These are phyloP conservation scores for Halictus rubicundus DNA, from an alignment of 1,140 invertebrate species.

Conservation along the genomic window DNA sequence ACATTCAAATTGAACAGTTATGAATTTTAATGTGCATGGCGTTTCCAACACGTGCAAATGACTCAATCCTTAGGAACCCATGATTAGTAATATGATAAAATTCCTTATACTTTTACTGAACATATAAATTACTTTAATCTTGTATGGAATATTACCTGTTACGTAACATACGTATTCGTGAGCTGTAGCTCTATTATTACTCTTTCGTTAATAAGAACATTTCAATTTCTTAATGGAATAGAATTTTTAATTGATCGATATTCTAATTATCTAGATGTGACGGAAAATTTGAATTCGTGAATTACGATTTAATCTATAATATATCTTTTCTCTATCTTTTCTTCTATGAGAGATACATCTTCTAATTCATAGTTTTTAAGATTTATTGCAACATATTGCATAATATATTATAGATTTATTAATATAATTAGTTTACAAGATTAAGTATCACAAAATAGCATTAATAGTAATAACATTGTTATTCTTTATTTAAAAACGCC, in stretches of 20 bases:
- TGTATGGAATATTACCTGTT: constrained; percentile 35
- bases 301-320: not conserved
- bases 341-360: too few species aligned
- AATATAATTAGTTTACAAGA: not conserved
- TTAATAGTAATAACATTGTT: not conserved
- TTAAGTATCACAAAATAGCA: not conserved
- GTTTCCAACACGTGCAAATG: constrained; percentile 14
- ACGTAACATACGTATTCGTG: constrained; percentile 66
- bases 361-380: not conserved
- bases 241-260: too few species aligned
- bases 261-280: not conserved
- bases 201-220: constrained; percentile 16
- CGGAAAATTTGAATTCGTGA: not conserved
- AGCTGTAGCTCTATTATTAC: constrained; percentile 51
- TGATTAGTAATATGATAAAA: not conserved
- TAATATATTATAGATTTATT: not conserved
- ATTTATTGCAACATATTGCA: not conserved
- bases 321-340: not conserved
- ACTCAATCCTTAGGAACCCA: not conserved
- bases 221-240: not conserved
- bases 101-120: not conserved
- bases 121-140: not conserved
- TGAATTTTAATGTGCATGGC: not conserved
- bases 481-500: too few species aligned
- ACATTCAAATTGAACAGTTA: not conserved